Percentiles rank a stretch among this genome's conserved stretches.
These are phyloP conservation scores for Connochaetes taurinus DNA, from an alignment of 2,113 vertebrate genomes.

Conservation along the genomic window DNA sequence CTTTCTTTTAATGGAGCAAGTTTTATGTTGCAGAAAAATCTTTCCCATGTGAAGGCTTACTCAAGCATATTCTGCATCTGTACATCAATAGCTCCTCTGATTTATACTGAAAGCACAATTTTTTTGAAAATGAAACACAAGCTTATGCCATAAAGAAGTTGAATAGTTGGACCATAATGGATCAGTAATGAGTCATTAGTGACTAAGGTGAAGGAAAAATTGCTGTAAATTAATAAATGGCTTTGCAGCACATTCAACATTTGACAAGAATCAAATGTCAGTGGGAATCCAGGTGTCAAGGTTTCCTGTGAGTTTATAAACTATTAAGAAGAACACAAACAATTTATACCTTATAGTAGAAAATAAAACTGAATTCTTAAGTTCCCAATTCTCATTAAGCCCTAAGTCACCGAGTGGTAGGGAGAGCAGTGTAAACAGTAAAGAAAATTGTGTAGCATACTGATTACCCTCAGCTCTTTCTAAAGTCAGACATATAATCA, in stretches of 20 bases:
- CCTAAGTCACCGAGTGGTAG: background rate
- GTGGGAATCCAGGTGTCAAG: slow-evolving; percentile 2
- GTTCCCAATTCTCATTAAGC: background rate
- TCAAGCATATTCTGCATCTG: background rate
- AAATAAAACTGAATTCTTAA: background rate
- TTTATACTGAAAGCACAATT: slow-evolving; percentile 31
- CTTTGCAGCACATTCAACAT: slow-evolving; percentile 1
- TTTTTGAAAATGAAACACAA: slow-evolving; percentile 47
- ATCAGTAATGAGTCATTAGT: slow-evolving; percentile 50
- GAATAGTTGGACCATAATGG: slow-evolving; percentile 27
- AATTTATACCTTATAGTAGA: background rate
- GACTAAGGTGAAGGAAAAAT: slow-evolving; percentile 37
- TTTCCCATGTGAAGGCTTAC: slow-evolving; percentile 31
- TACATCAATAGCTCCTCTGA: background rate
- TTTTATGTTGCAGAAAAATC: slow-evolving; percentile 50
- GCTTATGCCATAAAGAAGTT: slow-evolving; percentile 31
- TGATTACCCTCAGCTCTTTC: background rate
- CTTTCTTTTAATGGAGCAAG: slow-evolving; percentile 37
- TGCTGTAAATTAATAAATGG: slow-evolving; percentile 29
- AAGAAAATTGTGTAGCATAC: background rate
- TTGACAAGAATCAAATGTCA: slow-evolving; percentile 24
- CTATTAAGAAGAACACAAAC: background rate
- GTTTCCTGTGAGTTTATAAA: slow-evolving; percentile 17
- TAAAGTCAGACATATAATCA: background rate
- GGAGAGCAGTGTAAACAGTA: background rate